Conservation (phyloP, 2,888 invertebrate genomes). For the Deilephila porcellus region DNA sequence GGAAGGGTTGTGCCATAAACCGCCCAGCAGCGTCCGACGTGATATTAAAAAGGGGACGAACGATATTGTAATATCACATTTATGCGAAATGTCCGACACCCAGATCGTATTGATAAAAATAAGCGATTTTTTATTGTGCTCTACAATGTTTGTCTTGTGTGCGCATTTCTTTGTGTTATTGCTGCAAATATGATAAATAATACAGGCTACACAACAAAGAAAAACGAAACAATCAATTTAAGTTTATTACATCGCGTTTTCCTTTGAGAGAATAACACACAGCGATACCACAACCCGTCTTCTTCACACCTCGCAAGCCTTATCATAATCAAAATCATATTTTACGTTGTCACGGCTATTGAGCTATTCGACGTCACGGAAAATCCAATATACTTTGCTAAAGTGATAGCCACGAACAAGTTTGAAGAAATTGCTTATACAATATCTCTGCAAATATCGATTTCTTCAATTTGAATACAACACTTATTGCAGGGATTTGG, state of each 20-base stretch:
- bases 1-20: slow-evolving; percentile 84
- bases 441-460: neutral
- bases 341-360: slow-evolving; percentile 68
- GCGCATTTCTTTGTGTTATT: slow-evolving; percentile 24
- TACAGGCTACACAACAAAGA: neutral
- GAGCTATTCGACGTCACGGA: slow-evolving; percentile 66
- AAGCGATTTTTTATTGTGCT: slow-evolving; percentile 83
- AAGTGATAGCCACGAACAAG: slow-evolving; percentile 37
- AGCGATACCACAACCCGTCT: slow-evolving; percentile 32
- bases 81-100: slow-evolving; percentile 84
- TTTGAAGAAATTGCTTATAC: slow-evolving; percentile 28
- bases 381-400: slow-evolving; percentile 59
- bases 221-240: neutral
- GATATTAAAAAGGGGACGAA: slow-evolving; percentile 85
- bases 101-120: slow-evolving; percentile 85
- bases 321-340: slow-evolving; percentile 73
- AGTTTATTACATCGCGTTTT: neutral
- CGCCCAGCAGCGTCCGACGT: slow-evolving; percentile 81
- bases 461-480: neutral
- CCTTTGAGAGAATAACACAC: slow-evolving; percentile 11
- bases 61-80: slow-evolving; percentile 85
- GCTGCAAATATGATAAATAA: slow-evolving; percentile 4
- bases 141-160: slow-evolving; percentile 63
- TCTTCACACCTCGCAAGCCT: slow-evolving; percentile 47
- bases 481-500: slow-evolving; percentile 33